Evolutionary conservation across 2,113 vertebrate species (phyloP).

Genomic region (Nyctereutes procyonoides): DNA sequence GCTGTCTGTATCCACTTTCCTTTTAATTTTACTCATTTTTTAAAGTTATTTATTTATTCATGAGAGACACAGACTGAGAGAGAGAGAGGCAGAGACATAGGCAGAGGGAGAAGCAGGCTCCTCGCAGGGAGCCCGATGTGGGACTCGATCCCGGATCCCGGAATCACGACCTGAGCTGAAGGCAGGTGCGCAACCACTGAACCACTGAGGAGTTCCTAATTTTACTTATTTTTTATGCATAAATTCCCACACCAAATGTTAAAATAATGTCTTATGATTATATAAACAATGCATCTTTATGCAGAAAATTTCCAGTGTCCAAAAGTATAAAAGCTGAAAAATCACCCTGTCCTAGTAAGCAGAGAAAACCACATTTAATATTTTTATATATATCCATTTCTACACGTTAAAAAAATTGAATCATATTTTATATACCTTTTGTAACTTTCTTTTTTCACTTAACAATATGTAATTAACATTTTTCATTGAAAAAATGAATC

Average conservation of each 20-base stretch:
- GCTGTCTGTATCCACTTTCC: background rate
- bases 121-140: no score
- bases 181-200: no score
- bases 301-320: background rate
- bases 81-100: no score
- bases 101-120: no score
- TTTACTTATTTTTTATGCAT: background rate
- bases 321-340: slow-evolving; percentile 30
- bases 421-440: background rate
- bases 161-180: no score
- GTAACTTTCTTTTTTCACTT: background rate
- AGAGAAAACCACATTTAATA: background rate
- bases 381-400: background rate
- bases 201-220: no score
- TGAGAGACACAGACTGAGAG: no score
- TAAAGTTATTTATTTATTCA: no score
- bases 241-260: background rate
- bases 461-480: background rate
- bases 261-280: background rate
- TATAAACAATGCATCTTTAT: slow-evolving; percentile 25
- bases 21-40: background rate
- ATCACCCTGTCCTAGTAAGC: background rate
- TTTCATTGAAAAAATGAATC: background rate
- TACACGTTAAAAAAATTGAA: background rate
- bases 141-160: no score